Conservation (phyloP, 2,888 invertebrate species). For the Lepidocyrtoides sp. region DNA sequence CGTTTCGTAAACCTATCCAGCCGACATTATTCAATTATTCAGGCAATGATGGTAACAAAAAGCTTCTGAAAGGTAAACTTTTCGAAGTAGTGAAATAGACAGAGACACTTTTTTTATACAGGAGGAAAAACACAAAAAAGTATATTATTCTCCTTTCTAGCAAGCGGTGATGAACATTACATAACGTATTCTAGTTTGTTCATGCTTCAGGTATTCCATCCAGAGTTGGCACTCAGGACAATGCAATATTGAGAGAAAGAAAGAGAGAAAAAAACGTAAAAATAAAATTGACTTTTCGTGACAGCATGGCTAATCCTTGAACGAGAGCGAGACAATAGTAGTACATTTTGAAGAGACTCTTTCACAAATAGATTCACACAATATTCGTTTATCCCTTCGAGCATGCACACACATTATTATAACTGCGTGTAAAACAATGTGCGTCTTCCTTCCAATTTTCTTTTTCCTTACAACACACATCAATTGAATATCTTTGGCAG, state of each 20-base stretch:
- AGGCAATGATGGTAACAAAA: conserved; percentile 65
- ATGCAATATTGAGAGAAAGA: background rate
- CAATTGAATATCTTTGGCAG: background rate
- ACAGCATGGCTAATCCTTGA: conserved; percentile 62
- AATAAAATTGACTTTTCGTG: conserved; percentile 73
- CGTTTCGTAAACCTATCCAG: conserved; percentile 11
- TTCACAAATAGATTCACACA: conserved; percentile 33
- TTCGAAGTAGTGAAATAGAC: background rate
- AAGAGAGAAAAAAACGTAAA: background rate
- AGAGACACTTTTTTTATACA: too few species aligned
- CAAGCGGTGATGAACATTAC: background rate
- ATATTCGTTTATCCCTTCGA: background rate
- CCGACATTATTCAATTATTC: conserved; percentile 69
- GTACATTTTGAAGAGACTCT: background rate
- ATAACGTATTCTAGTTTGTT: conserved; percentile 6
- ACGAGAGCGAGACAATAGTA: conserved; percentile 49
- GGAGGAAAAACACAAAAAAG: too few species aligned
- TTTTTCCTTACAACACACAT: conserved; percentile 3
- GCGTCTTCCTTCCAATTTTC: conserved; percentile 27
- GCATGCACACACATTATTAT: conserved; percentile 30
- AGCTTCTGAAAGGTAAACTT: conserved; percentile 51
- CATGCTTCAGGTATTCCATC: conserved; percentile 27
- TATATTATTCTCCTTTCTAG: background rate
- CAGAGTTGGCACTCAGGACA: background rate
- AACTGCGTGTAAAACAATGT: conserved; percentile 32